Evolutionary conservation across 2,797 vertebrate species (phyloP).

Genomic region (Vultur gryphus): DNA sequence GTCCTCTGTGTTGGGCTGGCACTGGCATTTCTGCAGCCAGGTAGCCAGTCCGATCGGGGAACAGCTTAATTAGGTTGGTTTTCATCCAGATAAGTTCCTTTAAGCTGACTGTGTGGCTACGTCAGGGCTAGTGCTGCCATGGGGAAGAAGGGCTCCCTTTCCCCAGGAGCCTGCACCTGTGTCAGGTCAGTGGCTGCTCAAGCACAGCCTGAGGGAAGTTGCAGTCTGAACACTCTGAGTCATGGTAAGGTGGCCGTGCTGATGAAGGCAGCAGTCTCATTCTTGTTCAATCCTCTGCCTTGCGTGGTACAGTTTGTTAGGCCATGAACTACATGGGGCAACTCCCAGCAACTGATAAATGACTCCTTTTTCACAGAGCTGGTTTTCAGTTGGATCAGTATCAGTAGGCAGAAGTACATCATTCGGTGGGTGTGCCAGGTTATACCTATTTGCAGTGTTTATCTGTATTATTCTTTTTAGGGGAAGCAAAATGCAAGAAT

Average conservation of each 20-base stretch:
- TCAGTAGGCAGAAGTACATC: not conserved
- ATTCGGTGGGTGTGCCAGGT: not conserved
- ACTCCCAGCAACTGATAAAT: not conserved
- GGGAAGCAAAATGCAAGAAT: not conserved
- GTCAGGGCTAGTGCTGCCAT: not conserved
- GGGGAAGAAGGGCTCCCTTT: not conserved
- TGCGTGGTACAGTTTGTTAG: accelerated
- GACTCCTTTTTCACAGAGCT: not conserved
- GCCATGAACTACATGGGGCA: not conserved
- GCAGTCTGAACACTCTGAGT: accelerated
- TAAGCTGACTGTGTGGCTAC: not conserved
- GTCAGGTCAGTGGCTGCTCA: accelerated
- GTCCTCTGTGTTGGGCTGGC: not conserved
- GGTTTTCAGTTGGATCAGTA: not conserved
- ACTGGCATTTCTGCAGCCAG: not conserved
- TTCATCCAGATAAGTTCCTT: accelerated
- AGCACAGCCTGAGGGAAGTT: accelerated
- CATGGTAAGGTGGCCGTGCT: accelerated
- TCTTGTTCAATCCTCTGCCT: not conserved
- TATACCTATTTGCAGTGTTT: not conserved
- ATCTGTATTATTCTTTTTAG: not conserved
- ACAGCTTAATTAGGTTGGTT: not conserved
- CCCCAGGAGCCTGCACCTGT: not conserved
- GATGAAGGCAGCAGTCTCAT: not conserved
- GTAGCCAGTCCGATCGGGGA: not conserved